These are phyloP conservation scores for Heliconius hewitsoni DNA, from an alignment of 1,140 invertebrate species.

Conservation along the genomic window DNA sequence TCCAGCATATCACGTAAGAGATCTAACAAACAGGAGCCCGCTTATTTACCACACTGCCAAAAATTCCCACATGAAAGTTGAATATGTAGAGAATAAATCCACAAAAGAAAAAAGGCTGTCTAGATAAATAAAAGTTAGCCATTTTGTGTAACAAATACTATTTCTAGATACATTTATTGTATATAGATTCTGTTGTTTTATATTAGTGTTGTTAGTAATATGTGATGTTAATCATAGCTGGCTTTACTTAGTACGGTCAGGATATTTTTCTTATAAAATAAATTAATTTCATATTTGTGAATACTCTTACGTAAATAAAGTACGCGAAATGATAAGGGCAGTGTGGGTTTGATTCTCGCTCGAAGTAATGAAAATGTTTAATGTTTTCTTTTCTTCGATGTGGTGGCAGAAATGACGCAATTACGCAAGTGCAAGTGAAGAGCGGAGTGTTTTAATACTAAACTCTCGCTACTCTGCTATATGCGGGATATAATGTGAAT, in stretches of 20 bases:
- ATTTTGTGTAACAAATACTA: background rate
- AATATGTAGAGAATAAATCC: background rate
- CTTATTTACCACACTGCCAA: background rate
- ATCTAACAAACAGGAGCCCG: background rate
- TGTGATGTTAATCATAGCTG: background rate
- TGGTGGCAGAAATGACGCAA: too few species aligned
- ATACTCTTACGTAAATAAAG: background rate
- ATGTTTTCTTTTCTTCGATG: too few species aligned
- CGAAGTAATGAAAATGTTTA: too few species aligned
- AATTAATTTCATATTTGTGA: background rate
- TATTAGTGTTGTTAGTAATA: background rate
- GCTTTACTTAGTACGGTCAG: background rate
- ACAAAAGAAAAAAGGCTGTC: background rate
- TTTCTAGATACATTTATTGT: background rate
- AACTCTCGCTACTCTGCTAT: too few species aligned
- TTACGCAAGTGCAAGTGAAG: too few species aligned
- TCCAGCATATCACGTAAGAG: background rate
- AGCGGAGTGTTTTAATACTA: too few species aligned
- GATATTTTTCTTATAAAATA: background rate
- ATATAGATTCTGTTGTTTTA: background rate
- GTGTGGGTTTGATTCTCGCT: too few species aligned
- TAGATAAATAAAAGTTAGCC: background rate
- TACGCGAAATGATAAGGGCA: background rate
- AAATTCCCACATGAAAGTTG: background rate
- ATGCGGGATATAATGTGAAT: too few species aligned